Conservation (phyloP, 1,140 invertebrate genomes). For the Manduca sexta region DNA sequence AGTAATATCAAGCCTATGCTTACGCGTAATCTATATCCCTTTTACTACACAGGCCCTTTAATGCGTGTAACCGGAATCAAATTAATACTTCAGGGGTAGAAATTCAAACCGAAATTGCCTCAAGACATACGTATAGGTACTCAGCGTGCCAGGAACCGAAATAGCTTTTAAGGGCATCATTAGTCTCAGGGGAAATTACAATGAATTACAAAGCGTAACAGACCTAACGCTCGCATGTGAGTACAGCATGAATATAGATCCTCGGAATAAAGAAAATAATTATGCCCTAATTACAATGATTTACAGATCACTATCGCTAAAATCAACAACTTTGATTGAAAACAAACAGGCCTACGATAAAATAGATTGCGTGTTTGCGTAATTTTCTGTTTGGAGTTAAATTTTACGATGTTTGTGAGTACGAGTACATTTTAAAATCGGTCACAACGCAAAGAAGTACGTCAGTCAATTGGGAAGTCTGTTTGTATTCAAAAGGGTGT, state of each 20-base stretch:
- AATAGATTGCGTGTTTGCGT: background rate
- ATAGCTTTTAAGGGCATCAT: slow-evolving; percentile 49
- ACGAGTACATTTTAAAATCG: background rate
- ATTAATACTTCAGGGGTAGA: slow-evolving; percentile 14
- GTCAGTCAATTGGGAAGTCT: too few species aligned
- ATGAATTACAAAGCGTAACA: slow-evolving; percentile 36
- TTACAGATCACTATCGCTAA: too few species aligned
- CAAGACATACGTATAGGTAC: slow-evolving; percentile 15
- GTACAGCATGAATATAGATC: slow-evolving; percentile 6
- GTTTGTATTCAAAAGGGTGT: too few species aligned
- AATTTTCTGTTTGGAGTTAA: background rate
- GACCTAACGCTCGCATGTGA: slow-evolving; percentile 13
- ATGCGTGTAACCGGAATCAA: slow-evolving; percentile 6
- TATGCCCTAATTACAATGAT: too few species aligned
- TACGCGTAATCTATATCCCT: too few species aligned
- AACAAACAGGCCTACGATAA: background rate
- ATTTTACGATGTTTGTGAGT: background rate
- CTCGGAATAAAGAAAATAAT: slow-evolving; percentile 10
- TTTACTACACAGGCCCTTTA: too few species aligned
- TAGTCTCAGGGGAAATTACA: slow-evolving; percentile 60
- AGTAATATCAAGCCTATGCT: too few species aligned
- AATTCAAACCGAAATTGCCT: slow-evolving; percentile 18
- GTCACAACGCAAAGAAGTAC: too few species aligned
- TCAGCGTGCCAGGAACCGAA: slow-evolving; percentile 31
- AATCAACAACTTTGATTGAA: too few species aligned